phyloP scores from a whole-genome alignment of 2,888 invertebrate species.

The Eupeodes latifasciatus region DNA sequence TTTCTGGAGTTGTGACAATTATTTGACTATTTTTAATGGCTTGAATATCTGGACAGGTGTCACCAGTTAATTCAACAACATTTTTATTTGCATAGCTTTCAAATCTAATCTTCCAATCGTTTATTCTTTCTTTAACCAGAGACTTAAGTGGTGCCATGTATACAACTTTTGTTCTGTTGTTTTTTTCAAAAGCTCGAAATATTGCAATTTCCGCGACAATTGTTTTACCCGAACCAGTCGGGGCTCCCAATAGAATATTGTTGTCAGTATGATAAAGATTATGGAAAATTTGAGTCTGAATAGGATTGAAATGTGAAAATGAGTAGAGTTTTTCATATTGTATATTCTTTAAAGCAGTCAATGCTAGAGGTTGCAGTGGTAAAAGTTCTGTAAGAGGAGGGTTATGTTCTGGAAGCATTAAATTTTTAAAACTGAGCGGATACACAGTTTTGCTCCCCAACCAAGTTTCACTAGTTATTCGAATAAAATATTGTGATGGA shows the following conservation, averaged over 20 bases:
- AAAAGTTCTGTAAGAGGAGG: slow-evolving; percentile 97
- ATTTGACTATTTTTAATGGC: slow-evolving; percentile 94
- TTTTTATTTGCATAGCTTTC: slow-evolving; percentile 89
- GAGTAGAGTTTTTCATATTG: slow-evolving; percentile 92
- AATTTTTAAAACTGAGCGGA: slow-evolving; percentile 91
- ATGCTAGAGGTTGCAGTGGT: slow-evolving; percentile 95
- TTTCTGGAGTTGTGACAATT: slow-evolving; percentile 99
- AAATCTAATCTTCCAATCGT: slow-evolving; percentile 95
- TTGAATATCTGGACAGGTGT: slow-evolving; percentile 92
- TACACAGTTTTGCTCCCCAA: slow-evolving; percentile 86
- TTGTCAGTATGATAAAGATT: slow-evolving; percentile 97
- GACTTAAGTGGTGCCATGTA: slow-evolving; percentile 99
- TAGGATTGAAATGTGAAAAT: slow-evolving; percentile 98
- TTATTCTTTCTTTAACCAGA: slow-evolving; percentile 96
- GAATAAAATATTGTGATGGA: slow-evolving; percentile 95
- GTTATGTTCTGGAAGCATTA: slow-evolving; percentile 95
- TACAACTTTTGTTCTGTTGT: slow-evolving; percentile 94
- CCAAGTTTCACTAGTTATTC: slow-evolving; percentile 93
- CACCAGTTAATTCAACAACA: slow-evolving; percentile 98
- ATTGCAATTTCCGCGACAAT: slow-evolving; percentile 99
- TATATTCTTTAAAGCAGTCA: slow-evolving; percentile 91
- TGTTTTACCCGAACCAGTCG: slow-evolving; percentile 96
- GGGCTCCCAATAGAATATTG: slow-evolving; percentile 96
- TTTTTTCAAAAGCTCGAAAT: slow-evolving; percentile 93
- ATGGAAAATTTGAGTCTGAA: slow-evolving; percentile 99